Evolutionary conservation across 2,888 invertebrate species (phyloP).

Genomic region (Philereme transversata): DNA sequence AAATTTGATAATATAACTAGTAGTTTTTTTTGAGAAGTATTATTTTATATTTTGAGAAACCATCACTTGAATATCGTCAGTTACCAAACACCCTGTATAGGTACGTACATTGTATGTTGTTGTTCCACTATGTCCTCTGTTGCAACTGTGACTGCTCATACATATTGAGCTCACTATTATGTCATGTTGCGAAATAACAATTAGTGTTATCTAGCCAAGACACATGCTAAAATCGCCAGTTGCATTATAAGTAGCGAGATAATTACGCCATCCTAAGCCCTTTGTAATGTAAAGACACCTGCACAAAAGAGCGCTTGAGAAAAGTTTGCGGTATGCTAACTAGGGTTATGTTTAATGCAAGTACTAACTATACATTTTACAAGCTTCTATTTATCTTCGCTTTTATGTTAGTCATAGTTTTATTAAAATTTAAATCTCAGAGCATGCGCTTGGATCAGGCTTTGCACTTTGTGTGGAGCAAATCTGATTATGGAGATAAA

Average conservation of each 20-base stretch:
- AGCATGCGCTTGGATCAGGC: too few species aligned
- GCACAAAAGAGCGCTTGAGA: not conserved
- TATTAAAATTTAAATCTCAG: too few species aligned
- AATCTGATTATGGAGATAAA: too few species aligned
- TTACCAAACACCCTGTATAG: too few species aligned
- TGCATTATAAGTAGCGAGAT: constrained; percentile 53
- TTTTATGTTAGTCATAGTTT: too few species aligned
- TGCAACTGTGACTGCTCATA: constrained; percentile 34
- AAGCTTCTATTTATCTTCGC: too few species aligned
- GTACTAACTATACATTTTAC: not conserved
- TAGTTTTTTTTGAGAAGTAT: too few species aligned
- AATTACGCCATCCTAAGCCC: constrained; percentile 19
- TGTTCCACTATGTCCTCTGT: constrained; percentile 15
- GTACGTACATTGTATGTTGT: not conserved
- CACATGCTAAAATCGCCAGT: constrained; percentile 63
- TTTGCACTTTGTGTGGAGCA: too few species aligned
- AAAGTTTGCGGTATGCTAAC: constrained; percentile 3
- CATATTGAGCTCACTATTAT: constrained; percentile 33
- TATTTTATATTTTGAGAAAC: too few species aligned
- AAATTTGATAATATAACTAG: too few species aligned
- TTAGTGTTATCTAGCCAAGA: constrained; percentile 51
- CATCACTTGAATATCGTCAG: too few species aligned
- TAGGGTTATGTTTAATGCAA: too few species aligned
- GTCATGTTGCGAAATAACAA: constrained; percentile 41
- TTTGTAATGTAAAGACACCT: constrained; percentile 18